Conservation (phyloP, 2,888 invertebrate species). For the Luffia ferchaultella region DNA sequence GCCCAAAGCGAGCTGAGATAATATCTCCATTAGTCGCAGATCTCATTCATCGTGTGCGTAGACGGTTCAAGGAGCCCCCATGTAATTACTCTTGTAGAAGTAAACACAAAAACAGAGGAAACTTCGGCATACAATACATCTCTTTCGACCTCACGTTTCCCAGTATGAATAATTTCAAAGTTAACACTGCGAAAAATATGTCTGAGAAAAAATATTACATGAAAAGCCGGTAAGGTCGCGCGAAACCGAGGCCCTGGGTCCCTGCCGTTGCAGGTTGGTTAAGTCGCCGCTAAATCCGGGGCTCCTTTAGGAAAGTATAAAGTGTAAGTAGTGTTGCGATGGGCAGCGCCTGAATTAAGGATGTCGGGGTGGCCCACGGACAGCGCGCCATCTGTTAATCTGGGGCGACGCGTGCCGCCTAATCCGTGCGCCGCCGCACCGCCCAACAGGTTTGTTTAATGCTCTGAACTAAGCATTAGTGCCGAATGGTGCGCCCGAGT, state of each 20-base stretch:
- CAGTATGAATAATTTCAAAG: neutral
- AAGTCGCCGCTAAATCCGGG: neutral
- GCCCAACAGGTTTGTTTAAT: constrained; percentile 53
- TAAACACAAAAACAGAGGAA: constrained; percentile 25
- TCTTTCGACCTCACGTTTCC: neutral
- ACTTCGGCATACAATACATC: neutral
- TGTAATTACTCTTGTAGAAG: constrained; percentile 42
- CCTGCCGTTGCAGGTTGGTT: neutral
- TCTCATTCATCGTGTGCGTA: constrained; percentile 53
- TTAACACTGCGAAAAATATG: neutral
- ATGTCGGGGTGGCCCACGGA: neutral
- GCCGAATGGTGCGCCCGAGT: constrained; percentile 38
- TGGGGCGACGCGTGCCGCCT: neutral
- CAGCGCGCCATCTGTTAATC: neutral
- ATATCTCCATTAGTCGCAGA: constrained; percentile 57
- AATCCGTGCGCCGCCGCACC: constrained; percentile 7
- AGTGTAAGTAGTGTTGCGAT: neutral
- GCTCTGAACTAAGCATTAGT: constrained; percentile 50
- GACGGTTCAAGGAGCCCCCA: constrained; percentile 27
- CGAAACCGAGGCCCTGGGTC: too few relatives aligned
- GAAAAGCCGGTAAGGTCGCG: neutral
- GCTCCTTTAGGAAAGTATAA: neutral
- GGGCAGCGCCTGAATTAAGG: neutral
- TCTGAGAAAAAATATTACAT: neutral
- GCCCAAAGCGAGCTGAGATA: constrained; percentile 39